Evolutionary conservation across 2,888 invertebrate species (phyloP), one percentile per base, ranked within the genome.

Genomic region (Chloromyia formosa): DNA sequence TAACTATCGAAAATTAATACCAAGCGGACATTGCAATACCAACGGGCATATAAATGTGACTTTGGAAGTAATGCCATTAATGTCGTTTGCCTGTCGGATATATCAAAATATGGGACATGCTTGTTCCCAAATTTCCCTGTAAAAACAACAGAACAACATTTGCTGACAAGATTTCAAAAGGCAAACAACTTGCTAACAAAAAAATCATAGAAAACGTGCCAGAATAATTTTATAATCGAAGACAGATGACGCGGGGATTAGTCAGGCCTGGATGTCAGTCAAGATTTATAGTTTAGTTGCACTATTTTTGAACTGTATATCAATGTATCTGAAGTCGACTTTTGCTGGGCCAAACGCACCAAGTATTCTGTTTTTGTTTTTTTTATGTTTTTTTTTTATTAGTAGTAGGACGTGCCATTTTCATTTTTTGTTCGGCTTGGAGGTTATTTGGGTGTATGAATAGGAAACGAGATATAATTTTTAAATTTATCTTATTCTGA

Each of bases 161-260:
- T 4, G 7, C 27, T 7, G 2, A 35, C 27, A 35, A 35, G 7
- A 53, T 10, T 53, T 53, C 53, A 53, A 53, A 53, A 5, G 1
- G 10, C 53, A 53, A 53, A 53, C 53, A 53, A 53, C 9, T 53
- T 53, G 53, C 1, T 16, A 42, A 62, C 18, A 62, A 18, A 16
- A 22, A 35, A 35, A 35, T 35, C 27, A 23, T 62, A 27, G 56
- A 20, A 60, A 74, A 74, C 74, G 74, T 74, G 66, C 56, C 74
- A 14, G 74, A 74, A 42, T 68, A 56, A 56, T 71, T 66, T 74
- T 74, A 75, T 77, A 77, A 75, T 77, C 62, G 74, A 73, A 75
- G 77, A 77, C 77, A 77, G 77, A 77, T 77, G 77, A 76, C 75
- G 75, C 74, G 75, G 75, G 60, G 75, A 75, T 75, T 77, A 77